Evolutionary conservation across 2,888 invertebrate genomes (phyloP), one percentile per base, ranked within the genome.

Genomic region (Cryptocheilus praepositus): DNA sequence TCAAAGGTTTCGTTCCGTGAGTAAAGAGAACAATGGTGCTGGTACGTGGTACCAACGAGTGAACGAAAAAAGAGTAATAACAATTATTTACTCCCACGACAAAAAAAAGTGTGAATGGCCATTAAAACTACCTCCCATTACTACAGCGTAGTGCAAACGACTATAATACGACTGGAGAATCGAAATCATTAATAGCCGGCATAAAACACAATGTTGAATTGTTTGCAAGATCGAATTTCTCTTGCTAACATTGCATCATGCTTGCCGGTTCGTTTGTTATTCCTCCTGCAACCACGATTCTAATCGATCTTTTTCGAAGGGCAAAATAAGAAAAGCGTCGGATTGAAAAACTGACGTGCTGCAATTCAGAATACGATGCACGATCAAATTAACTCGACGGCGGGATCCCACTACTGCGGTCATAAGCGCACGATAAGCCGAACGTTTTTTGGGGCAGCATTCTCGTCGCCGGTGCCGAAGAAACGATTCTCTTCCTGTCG

Each of bases 301-400:
- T 36, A 36, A 36, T 36, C 36, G 36, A 36, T 36, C 36, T 36
- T 36, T 36, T 36, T 36, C 36, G 36, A 36, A 36, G 4, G 36
- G 11, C 36, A 36, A 8, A 16, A 46, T 16, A 55, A 56, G 46
- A 62, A 56, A 28, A n/a, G 18, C n/a, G 49, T 19, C n/a, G 62
- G 46, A 18, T 11, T 49, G 16, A 67, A 59, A 62, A 60, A 63
- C 21, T 61, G 60, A n/a, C 58, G 45, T 46, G 46, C 62, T 46
- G 54, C 44, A 59, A 43, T 63, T 67, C 63, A 43, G 59, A 63
- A 67, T 67, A 67, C 67, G 49, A 59, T 59, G 56, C 67, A 67
- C 63, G 67, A 67, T 63, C 59, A 56, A 67, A 63, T 67, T 67
- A 67, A 67, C 63, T 67, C 56, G 22, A 52, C 56, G 49, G 11